Conservation (phyloP, 2,113 vertebrate species). For the Onychostoma macrolepis region DNA sequence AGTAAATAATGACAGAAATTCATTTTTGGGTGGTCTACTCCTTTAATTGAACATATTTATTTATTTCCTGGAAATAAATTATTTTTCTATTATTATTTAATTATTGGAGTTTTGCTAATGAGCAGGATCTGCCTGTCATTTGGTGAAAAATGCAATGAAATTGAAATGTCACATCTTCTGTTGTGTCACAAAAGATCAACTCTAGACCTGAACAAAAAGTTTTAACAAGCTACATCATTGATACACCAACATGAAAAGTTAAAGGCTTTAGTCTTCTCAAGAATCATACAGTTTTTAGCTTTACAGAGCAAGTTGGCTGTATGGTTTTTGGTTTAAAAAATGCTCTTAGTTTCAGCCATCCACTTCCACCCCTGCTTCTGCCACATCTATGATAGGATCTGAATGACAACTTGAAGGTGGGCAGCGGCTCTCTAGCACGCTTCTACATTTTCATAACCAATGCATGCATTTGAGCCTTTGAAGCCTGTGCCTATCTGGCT, state of each 20-base stretch:
- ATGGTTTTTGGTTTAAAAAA: not conserved
- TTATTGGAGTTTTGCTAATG: conserved; percentile 56
- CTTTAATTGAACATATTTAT: not conserved
- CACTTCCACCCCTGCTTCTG: not conserved
- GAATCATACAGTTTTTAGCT: not conserved
- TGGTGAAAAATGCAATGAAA: not conserved
- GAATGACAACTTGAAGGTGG: conserved; percentile 29
- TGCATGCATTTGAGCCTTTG: conserved; percentile 51
- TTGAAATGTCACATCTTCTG: conserved; percentile 64
- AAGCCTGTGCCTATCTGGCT: conserved; percentile 39
- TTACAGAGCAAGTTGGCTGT: not conserved
- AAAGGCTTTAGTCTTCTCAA: not conserved
- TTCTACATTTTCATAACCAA: conserved; percentile 58
- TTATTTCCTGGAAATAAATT: conserved; percentile 50
- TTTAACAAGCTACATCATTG: conserved; percentile 44
- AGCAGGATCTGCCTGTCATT: conserved; percentile 10
- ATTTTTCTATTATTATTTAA: conserved; percentile 56
- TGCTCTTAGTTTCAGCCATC: not conserved
- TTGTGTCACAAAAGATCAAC: conserved; percentile 14
- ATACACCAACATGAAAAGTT: conserved; percentile 33
- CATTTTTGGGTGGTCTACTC: not conserved
- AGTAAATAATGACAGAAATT: not conserved
- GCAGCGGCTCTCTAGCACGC: not conserved
- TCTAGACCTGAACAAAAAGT: conserved; percentile 20
- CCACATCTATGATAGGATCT: conserved; percentile 22